phyloP scores from a whole-genome alignment of 2,797 vertebrate species.

The Poecilia picta region DNA sequence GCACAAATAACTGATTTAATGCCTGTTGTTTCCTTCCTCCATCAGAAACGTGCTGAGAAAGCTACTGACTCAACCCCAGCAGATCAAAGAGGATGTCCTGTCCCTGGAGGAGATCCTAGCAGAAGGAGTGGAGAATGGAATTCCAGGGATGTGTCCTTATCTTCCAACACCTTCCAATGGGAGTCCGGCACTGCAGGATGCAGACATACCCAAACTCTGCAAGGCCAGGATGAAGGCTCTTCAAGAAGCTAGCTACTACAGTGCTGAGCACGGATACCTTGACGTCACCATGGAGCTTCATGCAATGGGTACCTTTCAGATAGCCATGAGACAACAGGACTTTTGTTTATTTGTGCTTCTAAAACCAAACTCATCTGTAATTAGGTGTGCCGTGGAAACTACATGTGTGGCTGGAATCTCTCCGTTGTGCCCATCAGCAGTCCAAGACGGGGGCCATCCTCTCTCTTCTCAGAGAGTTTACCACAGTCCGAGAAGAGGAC shows the following conservation, averaged over 20 bases:
- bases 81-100: conserved; percentile 91
- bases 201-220: conserved; percentile 86
- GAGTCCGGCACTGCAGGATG: conserved; percentile 68
- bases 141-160: conserved; percentile 60
- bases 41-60: conserved; percentile 94
- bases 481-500: conserved; percentile 91
- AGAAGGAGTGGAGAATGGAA: conserved; percentile 91
- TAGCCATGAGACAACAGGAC: background rate
- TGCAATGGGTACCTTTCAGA: conserved; percentile 82
- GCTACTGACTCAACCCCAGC: conserved; percentile 94
- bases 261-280: conserved; percentile 94
- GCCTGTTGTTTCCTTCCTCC: conserved; percentile 3
- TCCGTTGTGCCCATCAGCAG: conserved; percentile 91
- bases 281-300: conserved; percentile 98
- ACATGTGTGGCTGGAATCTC: conserved; percentile 94
- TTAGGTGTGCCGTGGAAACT: conserved; percentile 96
- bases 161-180: conserved; percentile 79
- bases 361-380: conserved; percentile 1
- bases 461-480: conserved; percentile 90
- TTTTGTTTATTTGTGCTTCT: background rate
- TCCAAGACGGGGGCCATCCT: conserved; percentile 88
- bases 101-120: conserved; percentile 97
- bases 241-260: conserved; percentile 97
- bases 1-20: conserved; percentile 19
- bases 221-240: conserved; percentile 93